phyloP scores from a whole-genome alignment of 2,113 vertebrate genomes.

The Rutilus rutilus region DNA sequence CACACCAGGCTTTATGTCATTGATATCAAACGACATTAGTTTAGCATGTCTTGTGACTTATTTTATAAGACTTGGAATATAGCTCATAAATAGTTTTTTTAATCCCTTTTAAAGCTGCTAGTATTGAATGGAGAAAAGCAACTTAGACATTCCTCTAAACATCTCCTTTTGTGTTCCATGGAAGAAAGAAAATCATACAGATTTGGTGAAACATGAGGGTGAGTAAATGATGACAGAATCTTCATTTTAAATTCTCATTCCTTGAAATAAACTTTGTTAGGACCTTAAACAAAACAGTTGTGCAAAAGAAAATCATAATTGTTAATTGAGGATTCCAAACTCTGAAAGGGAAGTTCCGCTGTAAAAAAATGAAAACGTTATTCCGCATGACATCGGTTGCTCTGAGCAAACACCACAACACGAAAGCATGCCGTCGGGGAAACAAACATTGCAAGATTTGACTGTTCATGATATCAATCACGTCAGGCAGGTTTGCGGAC shows the following conservation, averaged over 20 bases:
- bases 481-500: slow-evolving; percentile 67
- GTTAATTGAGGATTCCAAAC: slow-evolving; percentile 54
- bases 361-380: slow-evolving; percentile 58
- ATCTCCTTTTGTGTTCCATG: background rate
- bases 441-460: slow-evolving; percentile 60
- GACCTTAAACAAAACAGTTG: background rate
- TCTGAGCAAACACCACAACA: slow-evolving; percentile 63
- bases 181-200: slow-evolving; percentile 11
- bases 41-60: background rate
- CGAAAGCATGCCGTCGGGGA: slow-evolving; percentile 69
- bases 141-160: background rate
- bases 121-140: slow-evolving; percentile 4
- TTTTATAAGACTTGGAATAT: slow-evolving; percentile 5
- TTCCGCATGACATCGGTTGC: slow-evolving; percentile 57
- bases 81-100: background rate
- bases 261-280: slow-evolving; percentile 24
- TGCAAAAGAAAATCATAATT: slow-evolving; percentile 7
- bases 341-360: slow-evolving; percentile 71
- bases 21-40: background rate
- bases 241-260: background rate
- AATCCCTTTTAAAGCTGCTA: background rate
- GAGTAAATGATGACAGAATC: background rate
- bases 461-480: slow-evolving; percentile 47
- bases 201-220: slow-evolving; percentile 16
- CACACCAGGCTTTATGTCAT: background rate